Base-by-base conservation (phyloP, 2,113 vertebrate species). In the Cyprinodon brontotheroides region DNA sequence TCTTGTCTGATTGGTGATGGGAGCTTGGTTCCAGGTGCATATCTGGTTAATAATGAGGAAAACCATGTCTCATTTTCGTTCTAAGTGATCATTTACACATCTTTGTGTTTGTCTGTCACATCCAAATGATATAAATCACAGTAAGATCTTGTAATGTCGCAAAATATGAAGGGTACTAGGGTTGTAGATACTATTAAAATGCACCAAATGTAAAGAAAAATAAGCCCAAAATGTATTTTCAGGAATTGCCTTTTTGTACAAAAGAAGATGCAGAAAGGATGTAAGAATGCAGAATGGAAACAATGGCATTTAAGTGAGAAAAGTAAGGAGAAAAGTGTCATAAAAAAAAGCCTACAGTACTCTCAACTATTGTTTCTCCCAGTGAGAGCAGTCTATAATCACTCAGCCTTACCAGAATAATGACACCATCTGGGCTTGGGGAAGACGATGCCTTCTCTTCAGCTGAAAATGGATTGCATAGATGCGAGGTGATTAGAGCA, bases 391-490 rank as follows among this genome's bases (percentile, higher is more conserved):
- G 83, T 89, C 88, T 90, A 87, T 92, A 93, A 94, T 94, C 92
- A 92, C 86, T 94, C 93, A 94, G 93, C 92, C 92, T 92, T 86
- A 91, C 88, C 87, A 85, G 85, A 85, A 90, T 94, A 94, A 94
- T 94, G 92, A 93, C 89, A 91, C 93, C 93, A 94, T 94, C 93
- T 94, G 94, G 91, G 92, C 91, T 82, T 70, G 37, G 83, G 82
- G 85, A 93, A 91, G 92, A 91, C 81, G 80, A 85, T 89, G 79
- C 90, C 88, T 88, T 87, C 84, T 89, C 86, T 86, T 80, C 86
- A 80, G 86, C 89, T 92, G 89, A 94, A 92, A 93, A 94, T 94
- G 88, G 86, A 89, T 92, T 65, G 82, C 87, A 88, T 91, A 89
- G 84, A 94, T 93, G 81, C 87, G 69, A 83, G 83, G 85, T 84